Percentiles rank a stretch among this genome's conserved stretches.
phyloP scores from a whole-genome alignment of 2,113 vertebrate genomes.

The Felis chaus region DNA sequence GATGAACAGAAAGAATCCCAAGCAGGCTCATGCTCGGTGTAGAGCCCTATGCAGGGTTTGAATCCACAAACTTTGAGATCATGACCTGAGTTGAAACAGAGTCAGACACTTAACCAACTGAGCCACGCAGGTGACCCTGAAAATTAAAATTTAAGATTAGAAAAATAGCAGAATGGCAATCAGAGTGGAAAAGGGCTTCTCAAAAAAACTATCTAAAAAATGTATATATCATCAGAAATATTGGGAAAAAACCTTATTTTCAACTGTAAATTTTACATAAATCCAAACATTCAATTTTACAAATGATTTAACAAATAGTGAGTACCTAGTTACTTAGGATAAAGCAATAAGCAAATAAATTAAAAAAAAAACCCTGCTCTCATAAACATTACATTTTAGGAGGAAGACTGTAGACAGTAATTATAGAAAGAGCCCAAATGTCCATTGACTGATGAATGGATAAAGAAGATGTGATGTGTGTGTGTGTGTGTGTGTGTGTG shows the following conservation, averaged over 20 bases:
- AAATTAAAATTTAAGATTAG: not conserved
- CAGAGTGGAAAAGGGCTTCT: not conserved
- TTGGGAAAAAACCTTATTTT: not conserved
- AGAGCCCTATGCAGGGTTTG: no score
- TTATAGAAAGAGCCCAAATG: no score
- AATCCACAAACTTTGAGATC: no score
- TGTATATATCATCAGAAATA: not conserved
- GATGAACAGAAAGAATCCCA: no score
- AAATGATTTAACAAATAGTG: not conserved
- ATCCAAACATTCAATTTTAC: not conserved
- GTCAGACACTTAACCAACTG: no score
- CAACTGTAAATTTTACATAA: not conserved
- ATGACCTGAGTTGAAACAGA: no score
- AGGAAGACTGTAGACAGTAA: not conserved
- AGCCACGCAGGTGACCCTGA: no score
- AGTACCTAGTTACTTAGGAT: not conserved
- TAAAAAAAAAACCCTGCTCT: not conserved
- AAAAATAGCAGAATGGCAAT: not conserved
- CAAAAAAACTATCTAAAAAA: not conserved
- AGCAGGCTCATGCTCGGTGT: no score
- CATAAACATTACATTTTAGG: not conserved
- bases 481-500: no score
- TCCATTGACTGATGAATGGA: no score
- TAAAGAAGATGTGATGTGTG: no score
- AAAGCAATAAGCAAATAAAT: not conserved